A percentile compares a stretch with the other conserved stretches of the same genome.
These are phyloP conservation scores for Pristiophorus japonicus DNA, from an alignment of 2,113 vertebrate species.

Conservation along the genomic window DNA sequence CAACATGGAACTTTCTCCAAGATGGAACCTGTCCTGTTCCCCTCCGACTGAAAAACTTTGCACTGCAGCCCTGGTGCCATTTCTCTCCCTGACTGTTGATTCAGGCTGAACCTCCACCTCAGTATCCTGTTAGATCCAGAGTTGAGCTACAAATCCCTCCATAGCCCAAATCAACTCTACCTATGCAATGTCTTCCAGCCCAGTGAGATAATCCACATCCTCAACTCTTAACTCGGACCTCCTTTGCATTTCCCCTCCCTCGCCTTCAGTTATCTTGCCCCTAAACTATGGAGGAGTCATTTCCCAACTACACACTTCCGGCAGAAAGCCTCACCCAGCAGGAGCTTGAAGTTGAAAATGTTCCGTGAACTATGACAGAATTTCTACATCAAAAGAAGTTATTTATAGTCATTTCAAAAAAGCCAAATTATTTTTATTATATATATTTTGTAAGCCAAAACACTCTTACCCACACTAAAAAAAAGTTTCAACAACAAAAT, in stretches of 20 bases:
- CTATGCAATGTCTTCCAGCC: neutral
- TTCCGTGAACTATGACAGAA: neutral
- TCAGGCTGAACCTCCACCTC: neutral
- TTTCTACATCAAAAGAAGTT: neutral
- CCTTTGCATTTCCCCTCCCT: neutral
- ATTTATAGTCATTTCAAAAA: neutral
- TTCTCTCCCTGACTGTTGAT: neutral
- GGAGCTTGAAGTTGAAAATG: neutral
- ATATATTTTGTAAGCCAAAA: neutral
- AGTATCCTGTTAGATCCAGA: neutral
- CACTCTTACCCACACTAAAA: neutral
- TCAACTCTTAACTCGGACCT: neutral
- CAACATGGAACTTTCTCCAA: neutral
- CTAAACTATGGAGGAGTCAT: neutral
- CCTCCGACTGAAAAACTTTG: neutral
- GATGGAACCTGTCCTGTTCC: neutral
- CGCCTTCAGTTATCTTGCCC: neutral
- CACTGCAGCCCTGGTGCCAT: neutral
- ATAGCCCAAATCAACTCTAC: neutral
- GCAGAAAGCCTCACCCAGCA: neutral
- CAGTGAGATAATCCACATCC: neutral
- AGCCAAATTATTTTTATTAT: neutral
- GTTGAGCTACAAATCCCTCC: neutral
- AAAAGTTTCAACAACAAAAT: neutral
- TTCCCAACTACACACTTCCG: neutral